Percentiles rank a stretch among this genome's conserved stretches.
phyloP scores from a whole-genome alignment of 1,140 invertebrate genomes.

The Mactra quadrangularis region DNA sequence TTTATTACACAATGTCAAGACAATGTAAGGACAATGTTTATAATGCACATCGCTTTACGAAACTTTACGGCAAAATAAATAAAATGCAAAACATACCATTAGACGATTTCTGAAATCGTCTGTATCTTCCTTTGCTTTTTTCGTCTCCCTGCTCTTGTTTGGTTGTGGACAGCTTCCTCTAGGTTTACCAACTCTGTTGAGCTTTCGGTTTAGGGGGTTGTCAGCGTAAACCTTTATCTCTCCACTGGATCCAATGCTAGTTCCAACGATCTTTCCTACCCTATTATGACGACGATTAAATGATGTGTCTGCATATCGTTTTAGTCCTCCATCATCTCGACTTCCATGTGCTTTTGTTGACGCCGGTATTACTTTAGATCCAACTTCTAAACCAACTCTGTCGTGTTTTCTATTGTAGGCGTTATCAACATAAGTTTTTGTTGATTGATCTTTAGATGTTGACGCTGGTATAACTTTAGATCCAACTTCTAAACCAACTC shows the following conservation, averaged over 20 bases:
- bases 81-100: no score
- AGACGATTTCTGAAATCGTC: not conserved
- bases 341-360: not conserved
- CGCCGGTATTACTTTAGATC: not conserved
- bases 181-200: conserved; percentile 65
- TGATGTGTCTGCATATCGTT: conserved; percentile 65
- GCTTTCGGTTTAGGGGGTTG: conserved; percentile 62
- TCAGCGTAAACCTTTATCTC: conserved; percentile 33
- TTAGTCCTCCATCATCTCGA: not conserved
- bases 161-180: not conserved
- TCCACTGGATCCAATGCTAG: conserved; percentile 22
- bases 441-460: no score
- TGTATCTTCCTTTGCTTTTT: no score
- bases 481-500: no score
- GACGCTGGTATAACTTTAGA: no score
- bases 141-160: no score
- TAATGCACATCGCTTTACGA: no score
- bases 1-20: no score
- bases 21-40: no score
- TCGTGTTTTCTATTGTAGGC: conserved; percentile 54
- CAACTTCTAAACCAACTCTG: conserved; percentile 58
- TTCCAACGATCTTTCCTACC: conserved; percentile 62
- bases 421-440: conserved; percentile 64
- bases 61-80: no score
- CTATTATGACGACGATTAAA: conserved; percentile 58